These are phyloP conservation scores for Pammene aurita DNA, from an alignment of 2,888 invertebrate species.

Conservation along the genomic window DNA sequence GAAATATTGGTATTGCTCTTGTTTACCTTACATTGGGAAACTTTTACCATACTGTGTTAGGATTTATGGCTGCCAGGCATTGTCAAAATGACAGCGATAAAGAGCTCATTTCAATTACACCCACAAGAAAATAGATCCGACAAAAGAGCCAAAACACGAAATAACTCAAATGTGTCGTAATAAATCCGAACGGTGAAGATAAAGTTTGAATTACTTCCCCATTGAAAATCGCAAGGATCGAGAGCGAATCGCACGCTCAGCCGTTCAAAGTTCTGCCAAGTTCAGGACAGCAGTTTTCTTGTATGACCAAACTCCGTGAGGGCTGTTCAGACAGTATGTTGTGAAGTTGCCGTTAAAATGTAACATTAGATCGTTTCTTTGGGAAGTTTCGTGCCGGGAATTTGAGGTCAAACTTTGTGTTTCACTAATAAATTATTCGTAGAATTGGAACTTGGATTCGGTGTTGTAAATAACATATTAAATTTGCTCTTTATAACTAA, in stretches of 20 bases:
- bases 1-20: slow-evolving; percentile 40
- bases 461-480: neutral
- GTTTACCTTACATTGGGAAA: slow-evolving; percentile 39
- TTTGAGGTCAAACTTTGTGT: slow-evolving; percentile 3
- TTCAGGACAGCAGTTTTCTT: slow-evolving; percentile 43
- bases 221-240: slow-evolving; percentile 45
- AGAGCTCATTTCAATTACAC: slow-evolving; percentile 40
- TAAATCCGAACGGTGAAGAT: slow-evolving; percentile 42
- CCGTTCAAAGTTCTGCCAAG: slow-evolving; percentile 34
- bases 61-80: slow-evolving; percentile 30
- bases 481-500: too few relatives aligned
- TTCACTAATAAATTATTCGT: slow-evolving; percentile 1
- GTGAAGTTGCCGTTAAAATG: slow-evolving; percentile 13
- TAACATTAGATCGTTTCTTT: slow-evolving; percentile 16
- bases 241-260: slow-evolving; percentile 29
- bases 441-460: neutral
- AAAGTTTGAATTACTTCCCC: slow-evolving; percentile 46
- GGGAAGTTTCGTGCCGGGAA: slow-evolving; percentile 1
- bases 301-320: slow-evolving; percentile 35
- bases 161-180: slow-evolving; percentile 44
- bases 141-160: slow-evolving; percentile 36
- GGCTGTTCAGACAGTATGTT: slow-evolving; percentile 38
- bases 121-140: slow-evolving; percentile 30
- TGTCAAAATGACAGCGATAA: slow-evolving; percentile 33
- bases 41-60: slow-evolving; percentile 38